A percentile compares a stretch with the other conserved stretches of the same genome.
Conservation (phyloP, 2,888 invertebrate species). For the Podabrus alpinus region DNA sequence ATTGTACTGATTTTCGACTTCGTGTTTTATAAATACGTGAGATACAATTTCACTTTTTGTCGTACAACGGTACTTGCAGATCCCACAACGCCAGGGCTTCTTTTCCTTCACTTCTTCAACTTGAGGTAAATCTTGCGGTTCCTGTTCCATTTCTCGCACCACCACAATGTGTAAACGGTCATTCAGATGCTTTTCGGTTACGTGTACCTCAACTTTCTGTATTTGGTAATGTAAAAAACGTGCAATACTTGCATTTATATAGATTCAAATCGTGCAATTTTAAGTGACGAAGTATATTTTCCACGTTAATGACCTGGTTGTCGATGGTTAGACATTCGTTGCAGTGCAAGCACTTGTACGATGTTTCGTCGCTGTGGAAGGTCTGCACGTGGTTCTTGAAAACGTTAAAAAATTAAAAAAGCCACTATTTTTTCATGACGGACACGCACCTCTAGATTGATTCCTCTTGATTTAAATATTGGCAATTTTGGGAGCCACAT, state of each 20-base stretch:
- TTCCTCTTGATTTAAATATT: conserved; percentile 73
- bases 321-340: conserved; percentile 60
- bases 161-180: conserved; percentile 56
- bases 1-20: conserved; percentile 69
- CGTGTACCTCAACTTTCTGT: conserved; percentile 69
- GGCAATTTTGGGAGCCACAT: conserved; percentile 73
- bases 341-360: conserved; percentile 71
- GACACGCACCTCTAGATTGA: conserved; percentile 59
- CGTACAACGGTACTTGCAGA: conserved; percentile 66
- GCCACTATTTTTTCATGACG: not conserved
- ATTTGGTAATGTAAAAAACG: conserved; percentile 67
- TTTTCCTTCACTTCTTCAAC: conserved; percentile 52
- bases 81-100: conserved; percentile 72
- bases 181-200: conserved; percentile 64
- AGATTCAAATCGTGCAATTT: conserved; percentile 74
- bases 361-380: conserved; percentile 64
- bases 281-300: conserved; percentile 72
- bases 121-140: conserved; percentile 36
- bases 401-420: not conserved
- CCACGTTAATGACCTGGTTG: conserved; percentile 56
- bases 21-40: conserved; percentile 65
- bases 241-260: conserved; percentile 74
- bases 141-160: conserved; percentile 53
- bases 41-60: conserved; percentile 64
- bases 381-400: conserved; percentile 70